A percentile compares a stretch with the other conserved stretches of the same genome.
Conservation (phyloP, 2,888 invertebrate species). For the Aspidapion aeneum region DNA sequence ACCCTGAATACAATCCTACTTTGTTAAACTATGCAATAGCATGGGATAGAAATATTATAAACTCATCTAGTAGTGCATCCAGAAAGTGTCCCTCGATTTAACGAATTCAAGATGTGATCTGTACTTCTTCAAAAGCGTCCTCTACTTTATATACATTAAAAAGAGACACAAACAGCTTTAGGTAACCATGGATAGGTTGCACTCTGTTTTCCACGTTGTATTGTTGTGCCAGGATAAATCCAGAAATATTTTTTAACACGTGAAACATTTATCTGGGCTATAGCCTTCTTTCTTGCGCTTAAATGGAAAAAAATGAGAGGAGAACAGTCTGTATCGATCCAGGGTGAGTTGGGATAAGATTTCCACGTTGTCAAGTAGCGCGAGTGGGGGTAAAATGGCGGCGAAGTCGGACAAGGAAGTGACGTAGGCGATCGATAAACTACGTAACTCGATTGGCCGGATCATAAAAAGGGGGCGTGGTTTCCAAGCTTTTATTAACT, state of each 20-base stretch:
- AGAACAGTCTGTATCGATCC: neutral
- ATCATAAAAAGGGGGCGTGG: slow-evolving; percentile 14
- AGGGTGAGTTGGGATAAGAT: neutral
- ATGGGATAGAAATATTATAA: no score
- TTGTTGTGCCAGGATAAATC: neutral
- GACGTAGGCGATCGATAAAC: slow-evolving; percentile 23
- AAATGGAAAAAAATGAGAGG: neutral
- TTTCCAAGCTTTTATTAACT: slow-evolving; percentile 17
- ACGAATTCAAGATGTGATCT: no score
- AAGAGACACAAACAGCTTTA: no score
- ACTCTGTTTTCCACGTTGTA: no score
- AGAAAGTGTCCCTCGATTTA: no score
- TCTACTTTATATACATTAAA: no score
- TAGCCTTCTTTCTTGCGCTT: neutral
- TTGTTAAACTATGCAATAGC: no score
- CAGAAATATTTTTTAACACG: neutral
- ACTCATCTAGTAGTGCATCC: no score
- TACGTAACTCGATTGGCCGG: slow-evolving; percentile 15
- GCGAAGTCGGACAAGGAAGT: slow-evolving; percentile 18
- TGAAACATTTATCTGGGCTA: neutral
- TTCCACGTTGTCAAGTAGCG: neutral
- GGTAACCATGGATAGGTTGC: no score
- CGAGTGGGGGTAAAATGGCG: slow-evolving; percentile 23
- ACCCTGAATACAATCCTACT: no score
- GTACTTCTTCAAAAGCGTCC: no score